Percentiles rank a stretch among this genome's conserved stretches.
These are phyloP conservation scores for Scaptomyza parva DNA, from an alignment of 2,888 invertebrate species.

Conservation along the genomic window DNA sequence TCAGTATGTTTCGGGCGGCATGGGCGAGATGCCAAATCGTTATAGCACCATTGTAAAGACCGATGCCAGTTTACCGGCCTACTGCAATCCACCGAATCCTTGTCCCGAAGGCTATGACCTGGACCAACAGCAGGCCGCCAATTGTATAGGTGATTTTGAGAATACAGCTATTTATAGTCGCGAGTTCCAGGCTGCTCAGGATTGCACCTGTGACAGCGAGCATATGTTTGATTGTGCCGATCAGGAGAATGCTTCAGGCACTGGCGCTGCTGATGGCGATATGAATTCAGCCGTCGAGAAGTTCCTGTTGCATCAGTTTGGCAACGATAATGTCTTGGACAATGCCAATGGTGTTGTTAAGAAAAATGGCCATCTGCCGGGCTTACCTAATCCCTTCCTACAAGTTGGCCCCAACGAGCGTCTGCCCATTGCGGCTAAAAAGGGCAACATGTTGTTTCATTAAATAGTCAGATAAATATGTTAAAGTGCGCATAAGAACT, in stretches of 20 bases:
- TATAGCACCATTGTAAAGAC: constrained; percentile 90
- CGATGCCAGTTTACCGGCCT: constrained; percentile 96
- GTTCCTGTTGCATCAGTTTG: constrained; percentile 86
- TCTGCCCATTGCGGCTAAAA: constrained; percentile 96
- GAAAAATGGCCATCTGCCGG: constrained; percentile 66
- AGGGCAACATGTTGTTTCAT: constrained; percentile 89
- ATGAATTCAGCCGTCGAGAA: constrained; percentile 88
- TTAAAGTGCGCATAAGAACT: not conserved
- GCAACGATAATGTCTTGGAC: constrained; percentile 84
- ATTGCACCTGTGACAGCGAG: constrained; percentile 99
- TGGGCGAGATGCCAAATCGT: constrained; percentile 87
- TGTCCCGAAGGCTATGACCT: constrained; percentile 94
- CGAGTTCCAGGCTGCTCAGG: constrained; percentile 95
- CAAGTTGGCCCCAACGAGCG: constrained; percentile 89
- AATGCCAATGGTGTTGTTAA: constrained; percentile 90
- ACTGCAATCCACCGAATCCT: constrained; percentile 99
- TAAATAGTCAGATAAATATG: constrained; percentile 34
- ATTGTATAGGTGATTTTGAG: constrained; percentile 94
- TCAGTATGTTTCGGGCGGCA: constrained; percentile 91
- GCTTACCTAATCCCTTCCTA: constrained; percentile 91
- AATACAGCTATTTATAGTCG: constrained; percentile 98
- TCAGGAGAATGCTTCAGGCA: constrained; percentile 71
- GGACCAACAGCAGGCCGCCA: constrained; percentile 88
- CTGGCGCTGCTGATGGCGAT: constrained; percentile 70
- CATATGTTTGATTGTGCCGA: constrained; percentile 97